Evolutionary conservation across 1,140 invertebrate genomes (phyloP), one percentile per base, ranked within the genome.

Genomic region (Manduca sexta): DNA sequence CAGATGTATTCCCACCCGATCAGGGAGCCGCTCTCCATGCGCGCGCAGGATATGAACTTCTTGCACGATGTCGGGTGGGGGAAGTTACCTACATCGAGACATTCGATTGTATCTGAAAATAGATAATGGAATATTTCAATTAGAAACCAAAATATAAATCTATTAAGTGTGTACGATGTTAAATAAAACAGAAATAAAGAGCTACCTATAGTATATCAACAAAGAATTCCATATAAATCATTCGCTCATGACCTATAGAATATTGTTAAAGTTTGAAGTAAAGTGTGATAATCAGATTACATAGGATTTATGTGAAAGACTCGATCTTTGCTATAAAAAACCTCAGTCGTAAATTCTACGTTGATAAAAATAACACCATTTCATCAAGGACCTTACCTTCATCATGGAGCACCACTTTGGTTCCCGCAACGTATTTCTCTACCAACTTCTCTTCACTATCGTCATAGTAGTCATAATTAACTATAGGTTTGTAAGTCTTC

Each of bases 1-100:
- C 95, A 97, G 0, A 93, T 93, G 76, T 96, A 96, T 54, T 95
- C 94, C 90, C 93, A 96, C 1, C 93, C 94, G 0, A 94, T 77
- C 0, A 95, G 88, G 14, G 89, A 87, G 26, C 91, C 91, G 60
- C 90, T 92, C 39, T 94, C 93, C 86, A 94, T 93, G 70, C 90
- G 91, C 0, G 94, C 92, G 72, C 95, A 96, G 5, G 92, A 94
- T 51, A 97, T 95, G 74, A 96, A 97, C 77, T 95, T 95, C 75
- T 92, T 92, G 75, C 95, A 97, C 1, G 93, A 95, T 6, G 91
- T 89, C 0, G 95, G 95, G 86, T 97, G 94, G 0, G 94, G 92
- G 78, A 95, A 96, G 70, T 94, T 95, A 18, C 95, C 95, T 63
- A 93, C 91, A 72, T 96, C 94, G 14, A 95, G 81, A 67, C 95